Evolutionary conservation across 1,140 invertebrate species (phyloP).

Genomic region (Zaprionus ghesquierei): DNA sequence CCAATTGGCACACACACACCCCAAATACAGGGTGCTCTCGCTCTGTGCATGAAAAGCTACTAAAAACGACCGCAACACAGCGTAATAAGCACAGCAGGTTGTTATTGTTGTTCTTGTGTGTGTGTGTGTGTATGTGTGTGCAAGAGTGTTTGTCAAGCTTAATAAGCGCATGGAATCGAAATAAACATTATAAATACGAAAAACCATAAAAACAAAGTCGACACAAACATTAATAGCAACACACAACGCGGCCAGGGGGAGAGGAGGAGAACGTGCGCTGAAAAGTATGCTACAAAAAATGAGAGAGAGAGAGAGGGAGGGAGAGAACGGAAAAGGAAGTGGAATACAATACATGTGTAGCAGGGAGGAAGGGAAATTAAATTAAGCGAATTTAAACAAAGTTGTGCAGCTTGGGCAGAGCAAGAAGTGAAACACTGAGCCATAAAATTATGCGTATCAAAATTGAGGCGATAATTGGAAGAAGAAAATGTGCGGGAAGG

Average conservation of each 20-base stretch:
- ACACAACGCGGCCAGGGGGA: slow-evolving; percentile 9
- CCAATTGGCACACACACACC: not conserved
- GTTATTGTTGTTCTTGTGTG: slow-evolving; percentile 7
- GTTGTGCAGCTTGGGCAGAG: not conserved
- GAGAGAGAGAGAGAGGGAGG: not conserved
- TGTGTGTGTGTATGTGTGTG: slow-evolving; percentile 19
- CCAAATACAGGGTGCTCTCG: not conserved
- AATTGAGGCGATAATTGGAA: not conserved
- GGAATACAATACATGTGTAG: not conserved
- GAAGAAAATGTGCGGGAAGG: not conserved
- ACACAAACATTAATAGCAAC: slow-evolving; percentile 32
- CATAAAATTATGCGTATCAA: not conserved
- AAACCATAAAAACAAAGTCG: slow-evolving; percentile 68
- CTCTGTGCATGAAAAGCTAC: not conserved
- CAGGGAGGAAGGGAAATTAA: not conserved
- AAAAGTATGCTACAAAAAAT: slow-evolving; percentile 18
- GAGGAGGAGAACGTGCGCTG: not conserved
- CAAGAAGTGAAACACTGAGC: not conserved
- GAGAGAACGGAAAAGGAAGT: too few relatives aligned
- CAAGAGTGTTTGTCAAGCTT: slow-evolving; percentile 32
- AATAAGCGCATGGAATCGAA: slow-evolving; percentile 73
- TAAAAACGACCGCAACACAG: slow-evolving; percentile 22
- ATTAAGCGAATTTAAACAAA: not conserved
- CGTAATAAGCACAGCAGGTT: slow-evolving; percentile 31
- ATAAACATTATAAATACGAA: slow-evolving; percentile 77